Evolutionary conservation across 2,113 vertebrate species (phyloP), one percentile per base, ranked within the genome.

Genomic region (Ia io): DNA sequence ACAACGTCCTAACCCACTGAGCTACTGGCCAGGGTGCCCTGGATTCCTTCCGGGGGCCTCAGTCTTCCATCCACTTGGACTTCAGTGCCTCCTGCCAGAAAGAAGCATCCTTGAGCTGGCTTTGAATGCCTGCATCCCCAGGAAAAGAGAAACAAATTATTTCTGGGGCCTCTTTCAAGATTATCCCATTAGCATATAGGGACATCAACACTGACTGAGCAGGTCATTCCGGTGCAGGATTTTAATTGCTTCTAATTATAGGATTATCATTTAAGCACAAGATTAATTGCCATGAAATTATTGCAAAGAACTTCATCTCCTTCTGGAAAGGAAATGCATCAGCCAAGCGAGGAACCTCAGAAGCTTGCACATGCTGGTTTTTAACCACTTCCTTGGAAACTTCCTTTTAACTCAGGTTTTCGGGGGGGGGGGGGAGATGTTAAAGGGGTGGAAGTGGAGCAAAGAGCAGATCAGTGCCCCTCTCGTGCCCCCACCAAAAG

Each of bases 191-290:
- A 83, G 83, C 91, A 51, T 59, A 79, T 70, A 97, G 88, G 84
- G 67, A 44, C 86, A 17, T 40, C 84, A 90, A 89, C 92, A 94
- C 30, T 90, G 87, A 96, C 84, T 18, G 94, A 95, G 93, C 37
- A 76, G 96, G 96, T 95, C 96, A 95, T 61, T 91, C 94, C 91
- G 90, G 77, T 88, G 84, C 47, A 49, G 67, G 89, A 65, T 96
- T 93, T 97, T 98, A 97, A 97, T 96, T 98, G 96, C 93, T 96
- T 97, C 96, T 97, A 97, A 96, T 97, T 97, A 94, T 96, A 97
- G 96, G 92, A 88, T 96, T 96, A 97, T 95, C 96, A 88, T 97
- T 97, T 96, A 95, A 96, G 96, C 51, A 95, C 74, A 95, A 97
- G 93, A 97, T 96, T 96, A 97, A 97, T 97, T 96, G 85, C 96